Evolutionary conservation across 1,140 invertebrate genomes (phyloP), one percentile per base, ranked within the genome.

Genomic region (Scaptomyza pallida): DNA sequence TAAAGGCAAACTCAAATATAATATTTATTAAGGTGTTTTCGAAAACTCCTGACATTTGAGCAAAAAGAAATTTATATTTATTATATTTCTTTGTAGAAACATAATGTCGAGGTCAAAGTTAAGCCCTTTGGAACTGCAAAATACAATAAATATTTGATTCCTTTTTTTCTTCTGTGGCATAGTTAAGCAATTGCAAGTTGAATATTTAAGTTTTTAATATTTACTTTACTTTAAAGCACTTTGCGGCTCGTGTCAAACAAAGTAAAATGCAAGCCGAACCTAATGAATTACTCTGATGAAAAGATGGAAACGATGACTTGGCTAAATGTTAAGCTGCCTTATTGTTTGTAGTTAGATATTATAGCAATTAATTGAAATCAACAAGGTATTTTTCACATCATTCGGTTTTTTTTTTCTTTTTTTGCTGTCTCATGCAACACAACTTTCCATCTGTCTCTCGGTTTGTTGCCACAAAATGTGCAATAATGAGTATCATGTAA

Each of bases 401-500:
- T 63, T 41, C 54, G 1, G 30, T 8, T 12, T 6, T 10, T 33
- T 33, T 6, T 70, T 26, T 23, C 16, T 63, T 73, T 79, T 77
- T 80, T 1, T 86, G 80, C 81, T 67, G 64, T 73, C 73, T 85
- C 80, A 85, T 81, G 57, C 26, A 44, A 35, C 47, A 17, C 59
- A 61, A 73, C 78, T 81, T 81, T 82, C 75, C 75, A 62, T 56
- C 59, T 48, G 54, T 35, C 48, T 23, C n/a, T n/a, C 3, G 1
- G 4, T 2, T 23, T 23, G 30, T 43, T 12, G n/a, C 19, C 54
- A 5, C 48, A 43, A 61, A 61, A 2, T 26, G 23, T 33, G 47
- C 80, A 69, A 79, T 83, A 83, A 85, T 85, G 77, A 81, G 60
- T 72, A 76, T 79, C 75, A 85, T 86, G 76, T 83, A 80, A 83